Evolutionary conservation across 2,113 vertebrate genomes (phyloP).

Genomic region (Lynx canadensis): DNA sequence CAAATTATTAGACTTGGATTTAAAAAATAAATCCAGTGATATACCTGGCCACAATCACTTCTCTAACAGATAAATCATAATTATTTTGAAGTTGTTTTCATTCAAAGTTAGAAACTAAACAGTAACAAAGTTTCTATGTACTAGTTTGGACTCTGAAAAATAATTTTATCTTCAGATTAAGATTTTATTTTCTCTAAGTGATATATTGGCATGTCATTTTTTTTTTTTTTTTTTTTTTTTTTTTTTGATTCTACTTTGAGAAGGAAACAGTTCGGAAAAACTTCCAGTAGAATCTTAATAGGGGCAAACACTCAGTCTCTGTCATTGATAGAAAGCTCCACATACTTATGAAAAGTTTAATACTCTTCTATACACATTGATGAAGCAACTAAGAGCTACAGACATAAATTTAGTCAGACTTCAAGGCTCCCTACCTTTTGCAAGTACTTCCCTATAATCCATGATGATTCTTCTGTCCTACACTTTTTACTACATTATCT

Average conservation of each 20-base stretch:
- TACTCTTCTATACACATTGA: neutral
- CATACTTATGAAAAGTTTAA: neutral
- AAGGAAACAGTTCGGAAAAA: slow-evolving; percentile 20
- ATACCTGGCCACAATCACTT: neutral
- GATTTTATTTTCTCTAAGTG: neutral
- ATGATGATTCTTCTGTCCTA: neutral
- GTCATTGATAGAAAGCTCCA: neutral
- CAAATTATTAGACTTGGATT: neutral
- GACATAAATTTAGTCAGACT: neutral
- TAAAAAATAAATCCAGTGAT: neutral
- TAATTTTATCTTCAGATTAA: slow-evolving; percentile 18
- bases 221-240: neutral
- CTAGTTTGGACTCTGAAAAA: neutral
- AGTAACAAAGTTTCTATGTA: neutral
- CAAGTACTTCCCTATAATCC: neutral
- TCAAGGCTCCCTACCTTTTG: slow-evolving; percentile 5
- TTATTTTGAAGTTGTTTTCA: slow-evolving; percentile 35
- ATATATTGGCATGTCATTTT: neutral
- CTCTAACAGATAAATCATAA: neutral
- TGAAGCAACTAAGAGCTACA: neutral
- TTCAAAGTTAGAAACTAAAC: slow-evolving; percentile 35
- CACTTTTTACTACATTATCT: neutral
- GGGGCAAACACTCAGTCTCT: neutral
- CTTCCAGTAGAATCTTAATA: neutral
- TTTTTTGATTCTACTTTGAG: neutral